Evolutionary conservation across 2,888 invertebrate species (phyloP), one percentile per base, ranked within the genome.

Genomic region (Odiellus spinosus): DNA sequence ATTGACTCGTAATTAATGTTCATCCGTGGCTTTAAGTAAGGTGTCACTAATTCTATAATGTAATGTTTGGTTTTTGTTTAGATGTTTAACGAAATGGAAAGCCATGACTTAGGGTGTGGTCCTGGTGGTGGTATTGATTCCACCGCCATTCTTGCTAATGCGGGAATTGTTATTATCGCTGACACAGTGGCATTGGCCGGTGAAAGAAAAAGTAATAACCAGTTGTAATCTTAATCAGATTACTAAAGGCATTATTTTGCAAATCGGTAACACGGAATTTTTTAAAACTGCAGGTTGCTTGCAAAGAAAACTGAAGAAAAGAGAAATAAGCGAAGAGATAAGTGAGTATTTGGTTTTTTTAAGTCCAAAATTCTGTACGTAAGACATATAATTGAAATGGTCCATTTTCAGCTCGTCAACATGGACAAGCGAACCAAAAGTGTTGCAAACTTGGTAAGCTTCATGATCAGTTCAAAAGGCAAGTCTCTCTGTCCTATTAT

Each of bases 91-190:
- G 32, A 38, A 10, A 21, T 56, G n/a, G 35, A 38, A 6, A 43
- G 45, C 11, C 48, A 50, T 38, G 56, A 56, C 42, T 38, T 49
- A 8, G 56, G 55, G 1, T 56, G 56, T 46, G 57, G 57, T n/a
- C 49, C 55, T 2, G 56, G 56, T 8, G 52, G 55, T 19, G 57
- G 57, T 33, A 2, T 41, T 3, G 50, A 44, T 12, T 32, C 48
- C 2, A 43, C 41, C 8, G 40, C 35, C 21, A 53, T 57, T 1
- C 20, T 56, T 6, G 39, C 35, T 8, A 55, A 53, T 35, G 48
- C 53, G 19, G 57, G 57, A 2, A n/a, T 52, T 11, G 19, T 48
- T 3, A 44, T 52, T 4, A 35, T 43, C 5, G 38, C 50, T 2
- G 46, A 42, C 40, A 38, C 14, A 38, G 18, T 26, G 26, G 26